Base-by-base conservation (phyloP, 2,888 invertebrate genomes). In the Saturnia japonica region DNA sequence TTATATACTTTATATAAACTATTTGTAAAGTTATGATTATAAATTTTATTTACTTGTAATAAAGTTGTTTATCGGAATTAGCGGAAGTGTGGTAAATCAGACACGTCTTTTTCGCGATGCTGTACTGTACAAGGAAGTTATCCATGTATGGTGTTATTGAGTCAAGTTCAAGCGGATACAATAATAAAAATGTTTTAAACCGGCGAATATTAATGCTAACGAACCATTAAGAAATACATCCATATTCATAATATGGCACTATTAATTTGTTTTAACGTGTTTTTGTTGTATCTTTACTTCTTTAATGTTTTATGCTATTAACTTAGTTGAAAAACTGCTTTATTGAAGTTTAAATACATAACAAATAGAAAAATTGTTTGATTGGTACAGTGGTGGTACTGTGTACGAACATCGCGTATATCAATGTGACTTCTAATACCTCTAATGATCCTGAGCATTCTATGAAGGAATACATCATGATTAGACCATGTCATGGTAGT, bases 61-160 rank as follows among this genome's bases (percentile, higher is more conserved):
- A 64, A 64, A 40, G 11, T 40, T n/a, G 3, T n/a, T 40, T 40
- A 40, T 40, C 40, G 19, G n/a, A 64, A 64, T 9, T n/a, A n/a
- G 16, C 40, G 40, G 64, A 64, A 40, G 40, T n/a, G 25, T 25
- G 12, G 11, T 57, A 57, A 25, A 57, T 57, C 6, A 51, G 0
- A 16, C 28, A 60, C 11, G 14, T 28, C 6, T 60, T 16, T 28
- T 28, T 60, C 14, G 25, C 28, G 4, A 60, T 9, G 40, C 8
- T 40, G 6, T 28, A 9, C 62, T n/a, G 19, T 34, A 62, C 62
- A 34, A 84, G 84, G 85, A 87, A 88, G 82, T 60, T 60, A 71
- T 71, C 80, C 80, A 80, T 84, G 80, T 86, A 85, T 79, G 85
- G 86, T 77, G 81, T 78, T 82, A 80, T 78, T 71, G 67, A 45